Evolutionary conservation across 2,888 invertebrate species (phyloP), one percentile per base, ranked within the genome.

Genomic region (Cyrtodaria siliqua): DNA sequence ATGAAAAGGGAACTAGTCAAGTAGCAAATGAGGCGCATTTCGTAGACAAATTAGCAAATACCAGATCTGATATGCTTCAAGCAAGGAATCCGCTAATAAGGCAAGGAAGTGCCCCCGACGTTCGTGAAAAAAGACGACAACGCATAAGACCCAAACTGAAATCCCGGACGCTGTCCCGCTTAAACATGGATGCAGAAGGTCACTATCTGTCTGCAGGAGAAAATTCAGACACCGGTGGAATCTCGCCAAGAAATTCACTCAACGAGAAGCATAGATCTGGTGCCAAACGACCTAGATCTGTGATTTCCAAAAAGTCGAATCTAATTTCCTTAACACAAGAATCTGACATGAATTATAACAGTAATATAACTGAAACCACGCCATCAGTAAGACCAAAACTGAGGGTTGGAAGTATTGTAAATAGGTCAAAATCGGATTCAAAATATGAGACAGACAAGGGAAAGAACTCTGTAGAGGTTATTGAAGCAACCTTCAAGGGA

Each of bases 241-340:
- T 9, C 16, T 49, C 55, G 24, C 20, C 29, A 2, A 47, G 71
- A 42, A 66, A 61, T 8, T 47, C 67, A 40, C 44, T 20, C 16
- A 16, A 20, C 16, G 44, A 20, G 6, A 44, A 20, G 16, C 52
- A 69, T 14, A 70, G 69, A 56, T 47, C 69, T 18, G 69, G 59
- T 27, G 47, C 66, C 23, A 80, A 80, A 42, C 38, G 80, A 26
- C 80, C 80, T 6, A 24, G 80, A 33, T 76, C 80, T 49, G 40
- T 80, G 33, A 77, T 80, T 33, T 80, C 80, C 0, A 80, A 77
- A 63, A 80, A 73, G 44, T 69, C 76, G 24, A 70, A 69, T 64
- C 47, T 72, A 2, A 23, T 53, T 16, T 44, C 53, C 2, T 38
- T 73, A 27, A 64, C 64, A 6, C 40, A 42, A 16, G 69, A 60